A percentile compares a stretch with the other conserved stretches of the same genome.
phyloP scores from a whole-genome alignment of 2,113 vertebrate species.

The Hippocampus mohnikei region DNA sequence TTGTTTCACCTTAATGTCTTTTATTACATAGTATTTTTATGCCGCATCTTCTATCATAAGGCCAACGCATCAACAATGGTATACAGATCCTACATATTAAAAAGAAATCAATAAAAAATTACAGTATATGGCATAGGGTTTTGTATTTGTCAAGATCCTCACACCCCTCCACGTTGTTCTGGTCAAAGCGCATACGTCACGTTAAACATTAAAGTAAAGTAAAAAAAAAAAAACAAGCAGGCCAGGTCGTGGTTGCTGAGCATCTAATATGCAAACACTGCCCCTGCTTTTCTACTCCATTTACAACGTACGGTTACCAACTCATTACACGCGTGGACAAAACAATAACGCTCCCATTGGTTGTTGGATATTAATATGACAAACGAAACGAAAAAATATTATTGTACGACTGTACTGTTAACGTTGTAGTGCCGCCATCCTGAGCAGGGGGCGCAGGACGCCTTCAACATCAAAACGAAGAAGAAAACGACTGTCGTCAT shows the following conservation, averaged over 20 bases:
- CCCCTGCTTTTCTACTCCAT: neutral
- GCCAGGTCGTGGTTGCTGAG: neutral
- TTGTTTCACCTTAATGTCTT: too few relatives aligned
- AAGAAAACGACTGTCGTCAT: neutral
- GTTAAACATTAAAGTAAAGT: neutral
- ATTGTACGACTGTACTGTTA: neutral
- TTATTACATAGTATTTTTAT: too few relatives aligned
- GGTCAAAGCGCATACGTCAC: neutral
- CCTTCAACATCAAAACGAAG: neutral
- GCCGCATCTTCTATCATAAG: too few relatives aligned
- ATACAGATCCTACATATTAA: neutral
- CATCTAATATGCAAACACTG: neutral
- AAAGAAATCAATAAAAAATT: neutral
- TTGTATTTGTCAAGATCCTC: neutral
- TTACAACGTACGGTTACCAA: neutral
- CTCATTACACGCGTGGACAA: neutral
- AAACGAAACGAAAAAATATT: neutral
- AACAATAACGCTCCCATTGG: neutral
- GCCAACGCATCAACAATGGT: too few relatives aligned
- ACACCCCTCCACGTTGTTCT: neutral
- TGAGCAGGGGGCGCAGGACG: slow-evolving; percentile 16
- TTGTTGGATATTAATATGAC: neutral
- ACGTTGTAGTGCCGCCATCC: neutral
- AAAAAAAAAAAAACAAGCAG: neutral
- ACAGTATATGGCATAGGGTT: neutral